Base-by-base conservation (phyloP, 2,888 invertebrate genomes). In the Tachina grossa region DNA sequence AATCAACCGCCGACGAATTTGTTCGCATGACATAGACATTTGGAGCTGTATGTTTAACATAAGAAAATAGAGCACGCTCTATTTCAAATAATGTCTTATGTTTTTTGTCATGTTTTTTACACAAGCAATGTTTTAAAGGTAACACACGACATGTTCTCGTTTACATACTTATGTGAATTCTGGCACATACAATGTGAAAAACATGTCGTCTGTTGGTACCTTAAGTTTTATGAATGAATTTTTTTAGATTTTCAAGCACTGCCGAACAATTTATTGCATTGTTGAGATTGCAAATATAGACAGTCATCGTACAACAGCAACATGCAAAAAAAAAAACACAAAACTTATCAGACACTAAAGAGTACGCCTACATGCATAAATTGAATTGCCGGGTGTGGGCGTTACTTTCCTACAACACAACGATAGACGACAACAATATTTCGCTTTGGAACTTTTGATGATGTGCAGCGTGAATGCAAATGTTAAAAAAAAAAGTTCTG, bases 231-330 rank as follows among this genome's bases (percentile, higher is more conserved):
- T 80, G 74, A 80, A 74, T 80, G 80, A 72, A 74, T 74, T 57
- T 71, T 39, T 47, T 13, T 43, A 13, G 19, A 3, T 11, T 55
- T 61, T 55, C 19, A 63, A 41, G 57, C 41, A 47, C 43, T 81
- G 59, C 19, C 59, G 39, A 81, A 41, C 45, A 69, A 82, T 63
- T 76, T 82, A 82, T 69, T 61, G 69, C 82, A 80, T 72, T 74
- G 74, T 74, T 74, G 66, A 66, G 66, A 57, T 80, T 59, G 74
- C 49, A 72, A 72, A 71, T 57, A 55, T 16, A 59, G 49, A 39
- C 31, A 47, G 71, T 16, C 31, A n/a, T 31, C 49, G 45, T 51
- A 8, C 41, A 13, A 16, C 39, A 39, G 9, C 41, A 8, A n/a
- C 22, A 31, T 9, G 16, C 61, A 55, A 22, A 71, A 31, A 1